Base-by-base conservation (phyloP, 64 coral and sea anemone species). In the Stichodactyla mertensii region DNA sequence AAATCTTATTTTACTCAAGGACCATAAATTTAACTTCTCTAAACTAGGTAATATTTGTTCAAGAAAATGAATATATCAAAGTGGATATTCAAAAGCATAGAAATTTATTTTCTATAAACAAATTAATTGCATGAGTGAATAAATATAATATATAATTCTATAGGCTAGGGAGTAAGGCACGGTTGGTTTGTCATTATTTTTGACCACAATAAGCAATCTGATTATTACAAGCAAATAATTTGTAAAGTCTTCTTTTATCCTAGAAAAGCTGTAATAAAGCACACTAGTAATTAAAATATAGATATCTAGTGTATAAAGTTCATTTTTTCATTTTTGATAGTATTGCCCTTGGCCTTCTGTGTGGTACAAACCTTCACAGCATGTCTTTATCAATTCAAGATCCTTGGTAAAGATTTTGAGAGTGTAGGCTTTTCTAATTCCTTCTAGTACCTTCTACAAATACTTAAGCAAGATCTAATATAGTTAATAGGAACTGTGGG, bases 71-170 rank as follows among this genome's bases (percentile, higher is more conserved):
- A n/a, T n/a, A 4, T 22, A 6, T 69, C 8, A 23, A 69, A 6
- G 64, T 69, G 36, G 36, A 45, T 45, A 45, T 24, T 10, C 19
- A 69, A 7, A 20, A 2, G 16, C 7, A 2, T 20, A 22, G n/a
- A 67, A 22, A 67, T n/a, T 7, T 8, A 22, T 69, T 69, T 6
- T 69, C n/a, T 69, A 69, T 22, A 69, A 69, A n/a, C 18, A 6
- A 23, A 69, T 69, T n/a, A 69, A 69, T 69, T 69, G 64, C 64
- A n/a, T 69, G 64, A 69, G 64, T n/a, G 64, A 22, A n/a, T 69
- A n/a, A 5, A 22, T 66, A 20, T 58, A 58, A 58, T 58, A 58
- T 58, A 58, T 66, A 20, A 74, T 74, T 74, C 28, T 31, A 11
- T 13, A 74, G 26, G n/a, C 24, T 13, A 31, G 24, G 2, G 4